Base-by-base conservation (phyloP, 2,113 vertebrate genomes). In the Dolichotis patagonum region DNA sequence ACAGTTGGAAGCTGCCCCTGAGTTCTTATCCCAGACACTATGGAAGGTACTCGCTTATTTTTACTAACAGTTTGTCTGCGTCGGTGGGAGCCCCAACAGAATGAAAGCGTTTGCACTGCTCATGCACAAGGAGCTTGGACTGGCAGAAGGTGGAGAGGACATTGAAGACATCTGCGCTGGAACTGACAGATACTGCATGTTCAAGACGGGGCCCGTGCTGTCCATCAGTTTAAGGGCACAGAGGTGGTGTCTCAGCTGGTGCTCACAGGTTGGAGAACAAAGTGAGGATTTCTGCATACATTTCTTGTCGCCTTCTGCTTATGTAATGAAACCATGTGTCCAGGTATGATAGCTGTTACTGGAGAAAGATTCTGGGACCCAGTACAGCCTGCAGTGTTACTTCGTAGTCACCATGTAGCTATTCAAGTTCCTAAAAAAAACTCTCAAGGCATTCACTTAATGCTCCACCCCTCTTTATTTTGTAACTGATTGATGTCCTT, bases 41-140 rank as follows among this genome's bases (percentile, higher is more conserved):
- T 67, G 2, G 28, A 56, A 89, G 3, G 82, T 52, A 8, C 20
- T 0, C n/a, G 0, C 13, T 0, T 84, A 0, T 88, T 90, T 97
- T 81, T 13, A 12, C 96, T 85, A 60, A 11, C 93, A 99, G 99
- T 99, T 99, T 80, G 99, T 99, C 86, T 99, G 99, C 3, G 98
- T 99, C 0, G 99, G 99, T 1, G 99, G 99, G 75, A 99, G 99
- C 85, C 97, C 99, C 0, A 99, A 98, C 88, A 98, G 99, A 93
- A 99, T 99, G 99, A 99, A 98, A 98, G 98, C 98, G 3, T 99
- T 99, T 49, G 99, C 99, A 22, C 98, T 98, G 97, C 98, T 99
- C 88, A 99, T 99, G 92, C 99, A 98, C 78, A 97, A 98, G 97
- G 98, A 99, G 98, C 98, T 99, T 92, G 96, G 98, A 2, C 85